Base-by-base conservation (phyloP, 2,888 invertebrate genomes). In the Laothoe populi region DNA sequence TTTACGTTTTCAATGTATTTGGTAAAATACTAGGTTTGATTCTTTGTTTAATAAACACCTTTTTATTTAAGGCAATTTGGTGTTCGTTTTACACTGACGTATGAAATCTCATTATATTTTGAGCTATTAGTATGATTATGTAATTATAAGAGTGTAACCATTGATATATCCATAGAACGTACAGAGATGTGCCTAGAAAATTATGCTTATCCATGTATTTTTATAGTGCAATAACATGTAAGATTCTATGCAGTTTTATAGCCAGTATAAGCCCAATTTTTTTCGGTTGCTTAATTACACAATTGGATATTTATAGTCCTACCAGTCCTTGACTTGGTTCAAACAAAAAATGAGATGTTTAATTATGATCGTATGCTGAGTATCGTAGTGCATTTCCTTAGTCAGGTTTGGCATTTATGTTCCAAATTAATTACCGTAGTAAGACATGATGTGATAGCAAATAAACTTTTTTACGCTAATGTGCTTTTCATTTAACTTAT, bases 361-460 rank as follows among this genome's bases (percentile, higher is more conserved):
- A 19, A 53, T 60, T 67, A 64, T 45, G 58, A 67, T 59, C 57
- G 64, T 60, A 83, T 83, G 88, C 89, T 90, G 88, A 87, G 88
- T 81, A 83, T 87, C 81, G 78, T 88, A 87, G 87, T 80, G 78
- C 5, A 79, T 82, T 83, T 84, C 84, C 83, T 74, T 86, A 86
- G 84, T 11, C 82, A 83, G 79, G 83, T 85, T 87, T 80, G 89
- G 85, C 89, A 84, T 88, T 83, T 84, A 87, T 88, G 90, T 91
- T 89, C 84, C 86, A 88, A 89, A 87, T 81, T 84, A 77, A 82
- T 83, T 83, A 86, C 79, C 71, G 87, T 90, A 90, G 90, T 85
- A 88, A 88, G 86, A 89, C 85, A 90, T 84, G 83, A 90, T 91
- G 92, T 92, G 91, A 92, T 92, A 92, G 91, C 90, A 83, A 92